These are phyloP conservation scores for Echinops telfairi DNA, from an alignment of 2,113 vertebrate species.

Conservation along the genomic window DNA sequence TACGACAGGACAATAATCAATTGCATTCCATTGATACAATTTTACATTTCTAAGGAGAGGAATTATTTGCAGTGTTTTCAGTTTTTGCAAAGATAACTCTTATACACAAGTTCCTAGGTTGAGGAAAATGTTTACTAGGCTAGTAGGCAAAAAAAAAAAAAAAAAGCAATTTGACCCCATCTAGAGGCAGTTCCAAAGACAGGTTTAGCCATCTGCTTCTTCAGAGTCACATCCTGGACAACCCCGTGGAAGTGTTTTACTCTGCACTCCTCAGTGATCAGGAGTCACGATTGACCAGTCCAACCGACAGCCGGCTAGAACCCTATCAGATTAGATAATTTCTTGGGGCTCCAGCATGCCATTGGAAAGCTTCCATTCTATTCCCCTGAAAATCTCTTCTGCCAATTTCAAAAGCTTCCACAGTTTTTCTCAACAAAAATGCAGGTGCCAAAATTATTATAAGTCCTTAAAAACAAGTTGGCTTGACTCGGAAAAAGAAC, in stretches of 20 bases:
- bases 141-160: not conserved
- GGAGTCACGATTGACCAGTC: too few species aligned
- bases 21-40: conserved; percentile 31
- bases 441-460: not conserved
- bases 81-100: conserved; percentile 15
- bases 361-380: conserved; percentile 14
- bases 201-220: too few species aligned
- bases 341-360: not conserved
- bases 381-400: conserved; percentile 39
- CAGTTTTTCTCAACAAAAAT: conserved; percentile 44
- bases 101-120: not conserved
- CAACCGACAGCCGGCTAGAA: not conserved
- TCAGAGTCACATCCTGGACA: too few species aligned
- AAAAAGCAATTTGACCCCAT: too few species aligned
- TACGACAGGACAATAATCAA: not conserved
- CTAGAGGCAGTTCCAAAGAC: too few species aligned
- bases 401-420: conserved; percentile 2
- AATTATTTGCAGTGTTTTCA: conserved; percentile 20
- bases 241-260: not conserved
- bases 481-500: conserved; percentile 20
- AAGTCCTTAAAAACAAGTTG: conserved; percentile 10
- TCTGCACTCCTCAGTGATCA: not conserved
- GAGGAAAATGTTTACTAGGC: not conserved
- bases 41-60: conserved; percentile 48
- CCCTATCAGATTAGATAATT: not conserved